These are phyloP conservation scores for Isoperla grammatica DNA, from an alignment of 2,888 invertebrate genomes.

Conservation along the genomic window DNA sequence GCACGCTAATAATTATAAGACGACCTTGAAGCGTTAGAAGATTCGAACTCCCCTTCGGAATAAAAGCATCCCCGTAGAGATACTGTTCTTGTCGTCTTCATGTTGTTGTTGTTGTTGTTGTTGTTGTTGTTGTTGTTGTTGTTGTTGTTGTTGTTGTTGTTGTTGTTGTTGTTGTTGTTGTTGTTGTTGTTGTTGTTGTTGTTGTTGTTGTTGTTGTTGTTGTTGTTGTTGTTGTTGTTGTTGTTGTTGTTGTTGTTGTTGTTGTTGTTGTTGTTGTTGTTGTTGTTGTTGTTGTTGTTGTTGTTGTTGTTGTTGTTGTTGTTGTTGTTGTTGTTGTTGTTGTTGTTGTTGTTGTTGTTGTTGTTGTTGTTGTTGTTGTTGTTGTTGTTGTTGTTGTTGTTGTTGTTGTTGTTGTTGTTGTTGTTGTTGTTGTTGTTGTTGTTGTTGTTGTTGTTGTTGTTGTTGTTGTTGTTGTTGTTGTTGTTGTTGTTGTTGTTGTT, in stretches of 20 bases:
- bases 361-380: too few species aligned
- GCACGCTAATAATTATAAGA: too few species aligned
- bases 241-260: neutral
- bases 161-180: neutral
- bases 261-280: neutral
- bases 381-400: too few species aligned
- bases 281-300: neutral
- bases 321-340: slow-evolving; percentile 3
- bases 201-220: slow-evolving; percentile 9
- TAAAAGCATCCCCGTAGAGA: too few species aligned
- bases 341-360: neutral
- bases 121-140: neutral
- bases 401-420: too few species aligned
- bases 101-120: neutral
- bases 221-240: neutral
- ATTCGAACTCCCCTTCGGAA: too few species aligned
- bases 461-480: too few species aligned
- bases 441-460: too few species aligned
- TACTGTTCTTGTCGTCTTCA: too few species aligned
- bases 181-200: neutral
- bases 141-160: neutral
- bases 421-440: too few species aligned
- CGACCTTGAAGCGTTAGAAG: too few species aligned
- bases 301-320: neutral
- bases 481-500: too few species aligned